These are phyloP conservation scores for Lepidostoma basale DNA, from an alignment of 1,140 invertebrate genomes.

Conservation along the genomic window DNA sequence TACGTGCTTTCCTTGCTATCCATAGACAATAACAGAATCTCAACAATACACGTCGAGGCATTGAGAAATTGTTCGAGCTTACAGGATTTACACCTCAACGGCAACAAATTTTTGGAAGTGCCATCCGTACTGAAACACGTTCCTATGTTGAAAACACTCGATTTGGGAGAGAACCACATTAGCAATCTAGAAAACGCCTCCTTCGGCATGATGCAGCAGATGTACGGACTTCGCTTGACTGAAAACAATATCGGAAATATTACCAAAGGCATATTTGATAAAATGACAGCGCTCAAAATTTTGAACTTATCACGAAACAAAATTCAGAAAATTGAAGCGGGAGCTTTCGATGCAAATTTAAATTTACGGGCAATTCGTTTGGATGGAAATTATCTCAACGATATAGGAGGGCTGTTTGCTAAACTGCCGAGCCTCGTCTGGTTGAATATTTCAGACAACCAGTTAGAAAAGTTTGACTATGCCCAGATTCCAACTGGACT, in stretches of 20 bases:
- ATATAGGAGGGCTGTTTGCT: constrained; percentile 83
- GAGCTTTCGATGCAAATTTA: constrained; percentile 81
- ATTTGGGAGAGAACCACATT: constrained; percentile 89
- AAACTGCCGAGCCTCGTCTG: constrained; percentile 87
- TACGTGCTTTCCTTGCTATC: constrained; percentile 78
- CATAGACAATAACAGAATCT: constrained; percentile 83
- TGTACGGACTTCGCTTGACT: constrained; percentile 83
- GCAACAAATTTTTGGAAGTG: constrained; percentile 81
- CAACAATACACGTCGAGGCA: constrained; percentile 76
- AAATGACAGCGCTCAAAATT: constrained; percentile 83
- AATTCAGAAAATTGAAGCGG: constrained; percentile 83
- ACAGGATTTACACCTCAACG: constrained; percentile 87
- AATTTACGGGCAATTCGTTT: constrained; percentile 86
- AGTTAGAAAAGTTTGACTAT: constrained; percentile 88
- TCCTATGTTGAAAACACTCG: constrained; percentile 81
- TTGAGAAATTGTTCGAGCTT: constrained; percentile 84
- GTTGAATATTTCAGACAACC: constrained; percentile 92
- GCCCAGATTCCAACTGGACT: constrained; percentile 87
- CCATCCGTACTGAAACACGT: constrained; percentile 84
- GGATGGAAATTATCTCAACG: constrained; percentile 85
- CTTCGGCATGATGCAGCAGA: constrained; percentile 78
- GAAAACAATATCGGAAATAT: constrained; percentile 90
- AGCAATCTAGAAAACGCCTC: constrained; percentile 80
- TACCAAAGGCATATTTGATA: constrained; percentile 80
- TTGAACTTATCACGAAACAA: constrained; percentile 88